Percentiles rank a stretch among this genome's conserved stretches.
phyloP scores from a whole-genome alignment of 1,140 invertebrate genomes.

The Drosophila lacteicornis region DNA sequence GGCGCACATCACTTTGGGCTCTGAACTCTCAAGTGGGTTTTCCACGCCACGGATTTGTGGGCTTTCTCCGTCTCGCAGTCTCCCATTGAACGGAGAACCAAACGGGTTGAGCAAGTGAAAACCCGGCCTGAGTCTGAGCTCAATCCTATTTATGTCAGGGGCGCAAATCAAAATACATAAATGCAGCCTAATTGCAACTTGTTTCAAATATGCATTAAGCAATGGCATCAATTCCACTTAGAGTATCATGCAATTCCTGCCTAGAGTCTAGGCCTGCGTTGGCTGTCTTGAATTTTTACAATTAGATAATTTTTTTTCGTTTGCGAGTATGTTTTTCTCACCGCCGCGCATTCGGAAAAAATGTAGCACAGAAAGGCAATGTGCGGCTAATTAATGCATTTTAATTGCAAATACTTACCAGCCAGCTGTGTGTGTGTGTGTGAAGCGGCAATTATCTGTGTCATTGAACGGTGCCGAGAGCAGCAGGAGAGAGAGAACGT shows the following conservation, averaged over 20 bases:
- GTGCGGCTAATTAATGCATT: constrained; percentile 73
- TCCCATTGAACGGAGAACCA: no score
- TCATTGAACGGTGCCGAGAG: constrained; percentile 72
- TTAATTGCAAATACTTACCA: constrained; percentile 61
- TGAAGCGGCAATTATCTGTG: constrained; percentile 73
- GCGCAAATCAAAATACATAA: constrained; percentile 51
- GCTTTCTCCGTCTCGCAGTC: constrained; percentile 53
- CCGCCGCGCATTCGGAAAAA: constrained; percentile 43
- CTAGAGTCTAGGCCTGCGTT: constrained; percentile 55
- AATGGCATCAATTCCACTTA: constrained; percentile 53
- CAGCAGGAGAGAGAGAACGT: constrained; percentile 41
- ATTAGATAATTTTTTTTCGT: constrained; percentile 65
- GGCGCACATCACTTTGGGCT: constrained; percentile 37
- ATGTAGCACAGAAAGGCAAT: constrained; percentile 70
- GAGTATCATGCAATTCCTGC: constrained; percentile 32
- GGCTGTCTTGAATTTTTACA: constrained; percentile 36
- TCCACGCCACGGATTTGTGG: constrained; percentile 2
- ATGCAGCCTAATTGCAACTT: constrained; percentile 50
- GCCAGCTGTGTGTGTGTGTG: constrained; percentile 32
- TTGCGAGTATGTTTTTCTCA: constrained; percentile 20
- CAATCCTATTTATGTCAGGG: constrained; percentile 72
- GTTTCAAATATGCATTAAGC: constrained; percentile 56
- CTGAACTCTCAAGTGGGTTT: constrained; percentile 62
- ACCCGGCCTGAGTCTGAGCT: constrained; percentile 37
- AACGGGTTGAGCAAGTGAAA: constrained; percentile 64